Conservation (phyloP, 1,140 invertebrate genomes). For the Trichoplusia ni region DNA sequence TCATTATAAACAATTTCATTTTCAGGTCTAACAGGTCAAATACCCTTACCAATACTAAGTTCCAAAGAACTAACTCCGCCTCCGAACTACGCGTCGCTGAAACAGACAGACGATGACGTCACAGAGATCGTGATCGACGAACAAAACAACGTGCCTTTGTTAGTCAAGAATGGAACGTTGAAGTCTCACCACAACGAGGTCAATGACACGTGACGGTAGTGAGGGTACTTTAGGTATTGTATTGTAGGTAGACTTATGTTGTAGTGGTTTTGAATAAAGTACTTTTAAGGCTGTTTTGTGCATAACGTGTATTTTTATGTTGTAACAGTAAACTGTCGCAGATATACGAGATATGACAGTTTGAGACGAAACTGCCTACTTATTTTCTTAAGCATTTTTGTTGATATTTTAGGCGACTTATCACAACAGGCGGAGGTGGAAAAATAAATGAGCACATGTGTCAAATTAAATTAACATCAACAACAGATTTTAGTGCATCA, state of each 20-base stretch:
- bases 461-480: too few species aligned
- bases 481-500: too few species aligned
- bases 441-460: too few species aligned
- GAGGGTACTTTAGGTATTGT: background rate
- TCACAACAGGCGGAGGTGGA: too few species aligned
- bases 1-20: conserved; percentile 18
- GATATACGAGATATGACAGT: too few species aligned
- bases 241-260: background rate
- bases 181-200: conserved; percentile 43
- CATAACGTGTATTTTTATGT: too few species aligned
- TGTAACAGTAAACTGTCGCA: too few species aligned
- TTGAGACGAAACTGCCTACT: too few species aligned
- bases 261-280: background rate
- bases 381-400: too few species aligned
- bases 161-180: conserved; percentile 39
- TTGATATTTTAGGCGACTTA: too few species aligned
- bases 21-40: conserved; percentile 66
- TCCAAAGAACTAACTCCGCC: conserved; percentile 49
- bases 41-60: conserved; percentile 51
- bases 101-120: conserved; percentile 52
- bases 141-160: conserved; percentile 51
- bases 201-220: conserved; percentile 56
- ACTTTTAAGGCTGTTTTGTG: too few species aligned
- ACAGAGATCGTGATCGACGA: conserved; percentile 61
- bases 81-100: conserved; percentile 58